Base-by-base conservation (phyloP, 2,113 vertebrate species). In the Lepus europaeus region DNA sequence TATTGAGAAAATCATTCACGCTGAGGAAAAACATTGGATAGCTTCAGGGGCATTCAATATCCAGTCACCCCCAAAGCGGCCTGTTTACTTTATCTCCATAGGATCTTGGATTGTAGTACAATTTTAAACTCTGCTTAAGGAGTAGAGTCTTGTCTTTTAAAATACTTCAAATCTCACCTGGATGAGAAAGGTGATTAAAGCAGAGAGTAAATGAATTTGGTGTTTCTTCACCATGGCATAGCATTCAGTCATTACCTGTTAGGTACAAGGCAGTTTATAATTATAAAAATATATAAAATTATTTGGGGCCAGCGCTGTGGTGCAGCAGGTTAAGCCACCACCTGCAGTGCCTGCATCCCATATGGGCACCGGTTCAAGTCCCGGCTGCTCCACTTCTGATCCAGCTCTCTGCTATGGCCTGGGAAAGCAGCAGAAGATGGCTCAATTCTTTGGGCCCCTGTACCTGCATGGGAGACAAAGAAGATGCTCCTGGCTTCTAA, bases 21-120 rank as follows among this genome's bases (percentile, higher is more conserved):
- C 83, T 81, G 78, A 92, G 91, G 45, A 45, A 87, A 96, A 96
- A 92, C 93, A 93, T 91, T 83, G 91, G 89, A 56, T 89, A 90
- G 79, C 70, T 96, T 94, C 29, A 89, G 82, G 45, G 68, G 19
- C 39, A 89, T 89, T 96, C 61, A 91, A 59, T 96, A 97, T 94
- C 94, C 82, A 96, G 93, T 82, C 64, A 94, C 79, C 85, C 80
- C n/a, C 76, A 2, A 79, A 86, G 83, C 85, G 92, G n/a, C 64
- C 94, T 93, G 31, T 95, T 78, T 94, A 29, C 88, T 97, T 88
- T 64, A 49, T 79, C 81, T 91, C 88, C 73, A 51, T 17, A 90
- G 70, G n/a, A 33, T 89, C 93, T 80, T 95, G 59, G 74, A 19
- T 89, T 3, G 1, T 77, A 93, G 80, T 51, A 3, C 31, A 3